Base-by-base conservation (phyloP, 2,797 vertebrate species). In the Rhabdomys pumilio region DNA sequence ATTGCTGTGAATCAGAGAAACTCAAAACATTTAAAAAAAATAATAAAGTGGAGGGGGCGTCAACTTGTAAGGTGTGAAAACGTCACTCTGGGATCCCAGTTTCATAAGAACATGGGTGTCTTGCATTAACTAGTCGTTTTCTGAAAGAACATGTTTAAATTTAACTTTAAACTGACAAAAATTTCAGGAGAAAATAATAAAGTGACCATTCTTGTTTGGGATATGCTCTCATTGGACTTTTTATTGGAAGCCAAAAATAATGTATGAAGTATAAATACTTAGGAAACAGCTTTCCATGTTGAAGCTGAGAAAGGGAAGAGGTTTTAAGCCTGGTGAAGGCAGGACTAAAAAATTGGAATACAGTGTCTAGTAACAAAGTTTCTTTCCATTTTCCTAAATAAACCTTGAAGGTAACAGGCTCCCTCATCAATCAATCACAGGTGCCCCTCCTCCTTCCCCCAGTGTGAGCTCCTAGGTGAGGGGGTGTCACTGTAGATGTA, bases 1-100 rank as follows among this genome's bases (percentile, higher is more conserved):
- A 80, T 59, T 90, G 47, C 24, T 19, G 96, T 96, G 97, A 59
- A 72, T 93, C 82, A 94, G 38, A 91, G 67, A 95, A 95, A 89
- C 11, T 61, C 20, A 83, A 83, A 95, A 87, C 61, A 50, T 22
- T 22, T 57, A 57, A 34, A 22, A 59, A 67, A 77, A 24, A 65
- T 57, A 31, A 20, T 53, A 67, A 73, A 92, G 13, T 53, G 47
- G 47, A 50, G 50, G 50, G 50, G 14, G 14, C 38, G 77, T 83
- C 79, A 20, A 44, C 80, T 92, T 95, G 19, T 72, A 29, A 29
- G 29, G 73, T 61, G 61, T 63, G 50, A 89, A 94, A 92, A 26
- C 72, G 20, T 22, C 22, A 22, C 17, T 90, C 80, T 31, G 38
- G 59, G 65, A 86, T 38, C 50, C 90, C 76, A 86, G 44, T 85